Evolutionary conservation across 2,113 vertebrate genomes (phyloP).

Genomic region (Cervus canadensis): DNA sequence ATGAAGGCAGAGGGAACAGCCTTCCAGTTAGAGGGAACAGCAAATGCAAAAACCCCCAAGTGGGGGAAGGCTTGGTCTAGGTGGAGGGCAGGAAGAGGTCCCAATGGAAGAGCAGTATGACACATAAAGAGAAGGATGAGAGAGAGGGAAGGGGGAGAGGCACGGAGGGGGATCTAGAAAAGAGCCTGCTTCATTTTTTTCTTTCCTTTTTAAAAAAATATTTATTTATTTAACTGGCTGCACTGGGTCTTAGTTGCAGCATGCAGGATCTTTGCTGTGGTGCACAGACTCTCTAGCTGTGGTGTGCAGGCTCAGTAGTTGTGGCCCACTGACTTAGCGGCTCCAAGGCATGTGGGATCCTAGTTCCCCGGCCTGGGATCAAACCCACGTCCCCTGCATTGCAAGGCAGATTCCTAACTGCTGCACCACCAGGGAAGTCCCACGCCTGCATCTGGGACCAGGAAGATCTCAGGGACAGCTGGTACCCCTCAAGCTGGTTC

Average conservation of each 20-base stretch:
- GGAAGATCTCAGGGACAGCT: not conserved
- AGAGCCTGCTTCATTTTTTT: not conserved
- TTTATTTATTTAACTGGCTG: not conserved
- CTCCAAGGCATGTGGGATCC: not conserved
- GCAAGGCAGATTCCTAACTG: not conserved
- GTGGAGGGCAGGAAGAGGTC: not conserved
- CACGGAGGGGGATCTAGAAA: not conserved
- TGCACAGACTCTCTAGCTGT: fast-evolving
- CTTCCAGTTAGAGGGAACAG: not conserved
- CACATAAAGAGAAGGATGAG: not conserved
- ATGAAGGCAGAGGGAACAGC: not conserved
- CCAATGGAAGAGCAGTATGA: fast-evolving
- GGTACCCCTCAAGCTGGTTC: not conserved
- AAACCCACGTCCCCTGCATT: not conserved
- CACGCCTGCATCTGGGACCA: not conserved
- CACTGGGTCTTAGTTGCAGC: not conserved
- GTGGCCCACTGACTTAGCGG: not conserved
- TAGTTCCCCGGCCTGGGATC: not conserved
- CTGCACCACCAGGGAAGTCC: not conserved
- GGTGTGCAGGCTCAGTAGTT: not conserved
- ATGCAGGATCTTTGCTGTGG: not conserved
- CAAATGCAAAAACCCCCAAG: not conserved
- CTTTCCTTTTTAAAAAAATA: not conserved
- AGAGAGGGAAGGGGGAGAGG: not conserved
- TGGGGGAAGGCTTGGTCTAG: fast-evolving